Evolutionary conservation across 1,140 invertebrate genomes (phyloP), one percentile per base, ranked within the genome.

Genomic region (Nylanderia fulva): DNA sequence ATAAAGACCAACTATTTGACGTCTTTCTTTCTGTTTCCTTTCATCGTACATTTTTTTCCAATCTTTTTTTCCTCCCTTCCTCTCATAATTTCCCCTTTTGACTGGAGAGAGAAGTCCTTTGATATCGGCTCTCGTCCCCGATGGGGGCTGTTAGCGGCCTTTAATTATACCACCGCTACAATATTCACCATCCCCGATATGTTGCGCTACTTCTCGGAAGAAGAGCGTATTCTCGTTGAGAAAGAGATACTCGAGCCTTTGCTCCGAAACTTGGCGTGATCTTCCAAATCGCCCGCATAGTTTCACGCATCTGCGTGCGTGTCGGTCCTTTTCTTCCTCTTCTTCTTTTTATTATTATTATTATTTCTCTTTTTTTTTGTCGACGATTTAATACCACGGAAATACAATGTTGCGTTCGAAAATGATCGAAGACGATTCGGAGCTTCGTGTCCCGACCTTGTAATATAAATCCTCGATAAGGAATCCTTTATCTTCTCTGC

Each of bases 141-240:
- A 54, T n/a, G 2, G 7, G 36, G 64, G 18, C 24, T 27, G 76
- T 80, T 27, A 42, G 77, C 15, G 52, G 77, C n/a, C 66, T 82
- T 72, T 82, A 82, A 82, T 82, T 72, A 82, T 45, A 33, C 11
- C 24, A 72, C 52, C 77, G 66, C 77, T 45, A 71, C 52, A 39
- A 33, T 58, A 36, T 66, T 54, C 76, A 71, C 36, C 27, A 48
- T 33, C n/a, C 36, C 54, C 24, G 13, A 18, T 29, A 69, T 68
- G 11, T n/a, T 18, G 13, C n/a, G 24, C 48, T 69, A 54, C 36
- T 82, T 82, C 52, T 24, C n/a, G n/a, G 52, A 71, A 36, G 60
- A 69, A 42, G 39, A 80, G 52, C 13, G 24, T 21, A 39, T 54
- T 79, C 39, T 54, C 29, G 61, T 63, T 4, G 45, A 48, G 45